Evolutionary conservation across 2,797 vertebrate genomes (phyloP).

Genomic region (Telmatherina bonti): DNA sequence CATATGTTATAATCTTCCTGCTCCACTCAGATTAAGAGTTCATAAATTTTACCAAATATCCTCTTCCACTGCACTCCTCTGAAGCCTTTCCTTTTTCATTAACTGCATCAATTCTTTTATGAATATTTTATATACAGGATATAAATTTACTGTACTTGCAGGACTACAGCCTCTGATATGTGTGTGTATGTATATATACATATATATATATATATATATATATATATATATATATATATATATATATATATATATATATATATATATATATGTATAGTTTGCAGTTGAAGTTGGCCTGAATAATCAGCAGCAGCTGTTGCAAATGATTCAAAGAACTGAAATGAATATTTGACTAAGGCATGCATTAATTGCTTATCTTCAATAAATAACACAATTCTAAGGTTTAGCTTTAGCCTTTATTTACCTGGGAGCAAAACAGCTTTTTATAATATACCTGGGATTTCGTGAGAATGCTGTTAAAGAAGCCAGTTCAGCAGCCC

Average conservation of each 20-base stretch:
- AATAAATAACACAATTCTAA: slow-evolving; percentile 26
- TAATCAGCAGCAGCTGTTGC: neutral
- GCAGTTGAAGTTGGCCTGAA: neutral
- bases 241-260: too few relatives aligned
- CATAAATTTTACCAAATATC: slow-evolving; percentile 19
- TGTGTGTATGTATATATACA: too few relatives aligned
- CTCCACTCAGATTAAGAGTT: slow-evolving; percentile 35
- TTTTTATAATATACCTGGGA: slow-evolving; percentile 38
- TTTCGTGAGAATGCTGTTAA: slow-evolving; percentile 4
- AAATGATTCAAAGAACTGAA: slow-evolving; percentile 4
- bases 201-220: too few relatives aligned
- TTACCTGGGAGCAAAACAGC: slow-evolving; percentile 33
- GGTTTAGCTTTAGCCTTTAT: slow-evolving; percentile 46
- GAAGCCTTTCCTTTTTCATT: slow-evolving; percentile 7
- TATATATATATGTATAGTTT: too few relatives aligned
- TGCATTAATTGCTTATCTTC: slow-evolving; percentile 11
- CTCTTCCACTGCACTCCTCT: slow-evolving; percentile 11
- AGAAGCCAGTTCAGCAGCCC: slow-evolving; percentile 17
- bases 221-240: too few relatives aligned
- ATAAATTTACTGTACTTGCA: neutral
- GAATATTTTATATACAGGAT: neutral
- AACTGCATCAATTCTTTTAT: neutral
- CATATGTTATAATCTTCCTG: slow-evolving; percentile 17
- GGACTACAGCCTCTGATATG: neutral
- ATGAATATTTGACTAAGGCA: neutral